phyloP scores from a whole-genome alignment of 1,140 invertebrate species.

The Euglossa dilemma region DNA sequence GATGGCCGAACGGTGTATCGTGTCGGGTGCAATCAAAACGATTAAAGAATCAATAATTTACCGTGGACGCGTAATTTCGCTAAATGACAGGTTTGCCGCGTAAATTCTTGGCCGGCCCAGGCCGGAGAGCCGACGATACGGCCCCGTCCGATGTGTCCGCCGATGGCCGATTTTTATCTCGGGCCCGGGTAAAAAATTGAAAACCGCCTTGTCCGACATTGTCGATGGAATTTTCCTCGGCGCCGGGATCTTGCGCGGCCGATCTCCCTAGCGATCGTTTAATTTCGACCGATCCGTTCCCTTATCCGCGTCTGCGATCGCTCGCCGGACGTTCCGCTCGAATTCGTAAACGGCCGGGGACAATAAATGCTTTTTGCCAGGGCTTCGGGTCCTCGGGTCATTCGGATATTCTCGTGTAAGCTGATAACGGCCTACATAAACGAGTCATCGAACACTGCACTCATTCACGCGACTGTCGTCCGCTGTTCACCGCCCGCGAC shows the following conservation, averaged over 20 bases:
- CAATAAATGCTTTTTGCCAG: slow-evolving; percentile 69
- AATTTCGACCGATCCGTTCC: not conserved
- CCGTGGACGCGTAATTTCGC: slow-evolving; percentile 26
- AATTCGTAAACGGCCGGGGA: slow-evolving; percentile 46
- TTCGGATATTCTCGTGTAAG: slow-evolving; percentile 68
- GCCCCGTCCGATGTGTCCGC: not conserved
- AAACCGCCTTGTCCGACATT: not conserved
- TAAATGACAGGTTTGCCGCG: slow-evolving; percentile 20
- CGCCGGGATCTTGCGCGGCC: no score
- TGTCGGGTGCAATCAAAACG: slow-evolving; percentile 29
- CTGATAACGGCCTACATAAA: slow-evolving; percentile 69
- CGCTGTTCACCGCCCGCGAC: slow-evolving; percentile 68
- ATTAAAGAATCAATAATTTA: slow-evolving; percentile 43
- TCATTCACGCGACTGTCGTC: slow-evolving; percentile 68
- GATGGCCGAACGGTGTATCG: slow-evolving; percentile 24
- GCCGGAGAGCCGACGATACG: not conserved
- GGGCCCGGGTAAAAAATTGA: not conserved
- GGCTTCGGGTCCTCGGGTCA: slow-evolving; percentile 51
- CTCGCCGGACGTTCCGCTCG: slow-evolving; percentile 8
- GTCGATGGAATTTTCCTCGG: not conserved
- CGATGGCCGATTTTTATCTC: slow-evolving; percentile 15
- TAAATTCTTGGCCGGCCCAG: not conserved
- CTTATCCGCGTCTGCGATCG: slow-evolving; percentile 33
- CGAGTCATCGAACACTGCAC: slow-evolving; percentile 71
- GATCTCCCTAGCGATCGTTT: slow-evolving; percentile 7